These are phyloP conservation scores for Amiota mariae DNA, from an alignment of 2,888 invertebrate genomes.

Conservation along the genomic window DNA sequence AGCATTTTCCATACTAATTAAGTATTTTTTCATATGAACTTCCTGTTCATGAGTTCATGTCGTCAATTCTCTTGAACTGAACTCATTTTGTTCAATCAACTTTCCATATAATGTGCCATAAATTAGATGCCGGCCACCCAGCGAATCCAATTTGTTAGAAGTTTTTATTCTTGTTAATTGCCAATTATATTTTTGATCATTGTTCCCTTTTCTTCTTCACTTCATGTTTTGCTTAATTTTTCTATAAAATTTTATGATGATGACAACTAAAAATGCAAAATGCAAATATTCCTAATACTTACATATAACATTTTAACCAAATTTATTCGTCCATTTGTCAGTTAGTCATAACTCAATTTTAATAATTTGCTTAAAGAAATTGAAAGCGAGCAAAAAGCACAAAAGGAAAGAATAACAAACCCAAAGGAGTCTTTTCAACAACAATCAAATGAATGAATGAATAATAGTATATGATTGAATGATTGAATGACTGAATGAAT, in stretches of 20 bases:
- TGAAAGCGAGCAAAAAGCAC: background rate
- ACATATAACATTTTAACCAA: slow-evolving; percentile 18
- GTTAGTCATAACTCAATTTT: slow-evolving; percentile 58
- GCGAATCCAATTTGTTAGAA: background rate
- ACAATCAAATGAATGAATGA: background rate
- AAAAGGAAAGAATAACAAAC: background rate
- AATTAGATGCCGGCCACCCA: slow-evolving; percentile 2
- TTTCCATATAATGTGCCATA: too few relatives aligned
- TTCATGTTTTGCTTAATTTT: slow-evolving; percentile 6
- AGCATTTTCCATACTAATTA: too few relatives aligned
- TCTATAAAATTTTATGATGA: slow-evolving; percentile 34
- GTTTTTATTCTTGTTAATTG: background rate
- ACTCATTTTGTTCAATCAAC: too few relatives aligned
- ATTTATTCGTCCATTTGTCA: slow-evolving; percentile 50
- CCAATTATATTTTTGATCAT: slow-evolving; percentile 14
- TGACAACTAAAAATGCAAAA: slow-evolving; percentile 51
- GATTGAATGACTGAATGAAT: background rate
- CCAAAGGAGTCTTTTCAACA: background rate
- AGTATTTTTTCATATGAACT: too few relatives aligned
- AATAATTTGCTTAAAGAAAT: slow-evolving; percentile 46
- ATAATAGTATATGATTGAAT: background rate
- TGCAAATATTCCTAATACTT: background rate
- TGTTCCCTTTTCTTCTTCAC: too few relatives aligned
- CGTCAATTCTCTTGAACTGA: too few relatives aligned
- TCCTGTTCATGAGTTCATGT: too few relatives aligned